A percentile compares a stretch with the other conserved stretches of the same genome.
Evolutionary conservation across 1,140 invertebrate species (phyloP).

Genomic region (Proctacanthus coquilletti): DNA sequence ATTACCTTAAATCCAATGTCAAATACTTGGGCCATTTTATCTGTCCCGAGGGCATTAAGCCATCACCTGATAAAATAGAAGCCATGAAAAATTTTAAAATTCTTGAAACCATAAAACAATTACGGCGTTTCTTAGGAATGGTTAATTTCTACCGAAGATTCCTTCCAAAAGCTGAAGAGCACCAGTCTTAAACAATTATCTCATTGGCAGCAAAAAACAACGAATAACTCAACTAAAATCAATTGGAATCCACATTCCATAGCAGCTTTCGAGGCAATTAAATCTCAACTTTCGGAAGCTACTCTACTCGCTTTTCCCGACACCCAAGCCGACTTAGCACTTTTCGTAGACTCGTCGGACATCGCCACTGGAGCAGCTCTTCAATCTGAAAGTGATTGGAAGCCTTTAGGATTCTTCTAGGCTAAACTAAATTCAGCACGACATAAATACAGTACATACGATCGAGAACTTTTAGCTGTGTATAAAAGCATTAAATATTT

Average conservation of each 20-base stretch:
- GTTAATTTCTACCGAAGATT: constrained; percentile 27
- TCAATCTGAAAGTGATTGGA: constrained; percentile 9
- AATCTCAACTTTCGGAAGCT: constrained; percentile 12
- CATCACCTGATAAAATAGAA: too few species aligned
- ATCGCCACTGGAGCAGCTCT: constrained; percentile 14
- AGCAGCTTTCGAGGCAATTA: constrained; percentile 17
- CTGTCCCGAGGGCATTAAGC: constrained; percentile 13
- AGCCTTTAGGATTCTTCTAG: not conserved
- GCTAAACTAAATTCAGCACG: too few species aligned
- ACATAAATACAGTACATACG: too few species aligned
- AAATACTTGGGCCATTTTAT: constrained; percentile 14
- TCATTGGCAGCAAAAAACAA: constrained; percentile 12
- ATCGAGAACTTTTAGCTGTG: too few species aligned
- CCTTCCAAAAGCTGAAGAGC: constrained; percentile 13
- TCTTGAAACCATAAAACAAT: too few species aligned
- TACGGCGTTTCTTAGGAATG: constrained; percentile 29
- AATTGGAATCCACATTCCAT: constrained; percentile 5
- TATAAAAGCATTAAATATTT: too few species aligned
- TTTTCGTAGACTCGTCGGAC: constrained; percentile 15
- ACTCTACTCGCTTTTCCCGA: constrained; percentile 10
- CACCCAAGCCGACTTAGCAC: constrained; percentile 5
- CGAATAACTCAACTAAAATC: constrained; percentile 11
- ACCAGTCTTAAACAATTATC: constrained; percentile 12
- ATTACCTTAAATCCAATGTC: constrained; percentile 12
- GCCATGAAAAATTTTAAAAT: too few species aligned